Percentiles rank a stretch among this genome's conserved stretches.
Conservation (phyloP, 2,113 vertebrate species). For the Toxostoma redivivum region DNA sequence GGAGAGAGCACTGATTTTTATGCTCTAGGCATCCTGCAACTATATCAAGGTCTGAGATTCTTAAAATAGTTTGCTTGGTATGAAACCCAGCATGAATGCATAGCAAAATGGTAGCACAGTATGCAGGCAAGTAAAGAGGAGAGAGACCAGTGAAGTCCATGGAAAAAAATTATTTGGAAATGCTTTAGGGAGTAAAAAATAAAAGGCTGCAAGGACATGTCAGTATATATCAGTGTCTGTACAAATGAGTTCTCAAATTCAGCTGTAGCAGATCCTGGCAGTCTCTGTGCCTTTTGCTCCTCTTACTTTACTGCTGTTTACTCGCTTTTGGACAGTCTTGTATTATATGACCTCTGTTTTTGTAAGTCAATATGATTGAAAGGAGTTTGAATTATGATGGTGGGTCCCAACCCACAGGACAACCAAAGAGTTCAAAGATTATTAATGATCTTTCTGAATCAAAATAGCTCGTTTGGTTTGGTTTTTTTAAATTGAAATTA, state of each 20-base stretch:
- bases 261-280: background rate
- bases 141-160: background rate
- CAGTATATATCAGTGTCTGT: background rate
- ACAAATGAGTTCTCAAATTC: background rate
- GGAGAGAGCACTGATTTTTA: background rate
- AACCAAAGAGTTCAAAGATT: background rate
- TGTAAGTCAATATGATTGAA: background rate
- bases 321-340: background rate
- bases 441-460: background rate
- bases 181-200: background rate
- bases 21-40: background rate
- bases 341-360: background rate
- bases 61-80: background rate
- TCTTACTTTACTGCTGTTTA: background rate
- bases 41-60: background rate
- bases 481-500: background rate
- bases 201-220: background rate
- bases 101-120: background rate
- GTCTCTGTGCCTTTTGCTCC: background rate
- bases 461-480: background rate
- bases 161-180: background rate
- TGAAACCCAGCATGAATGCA: background rate
- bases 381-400: background rate
- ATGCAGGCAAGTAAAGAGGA: background rate
- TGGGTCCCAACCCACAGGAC: background rate